Percentiles rank a stretch among this genome's conserved stretches.
phyloP scores from a whole-genome alignment of 2,113 vertebrate species.

The Zapornia atra region DNA sequence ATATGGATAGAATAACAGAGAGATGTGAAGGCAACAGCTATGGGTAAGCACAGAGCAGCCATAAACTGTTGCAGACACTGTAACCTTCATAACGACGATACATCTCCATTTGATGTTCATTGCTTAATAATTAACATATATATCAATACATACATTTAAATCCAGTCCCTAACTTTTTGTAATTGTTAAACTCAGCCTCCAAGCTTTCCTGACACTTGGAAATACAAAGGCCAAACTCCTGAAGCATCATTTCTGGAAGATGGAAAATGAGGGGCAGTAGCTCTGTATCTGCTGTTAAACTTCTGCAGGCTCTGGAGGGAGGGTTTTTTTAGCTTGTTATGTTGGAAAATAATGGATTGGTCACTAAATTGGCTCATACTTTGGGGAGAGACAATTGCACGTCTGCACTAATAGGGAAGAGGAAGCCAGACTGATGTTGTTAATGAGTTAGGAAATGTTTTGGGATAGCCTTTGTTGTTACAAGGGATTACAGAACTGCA shows the following conservation, averaged over 20 bases:
- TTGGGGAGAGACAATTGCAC: neutral
- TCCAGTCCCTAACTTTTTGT: neutral
- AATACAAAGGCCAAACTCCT: neutral
- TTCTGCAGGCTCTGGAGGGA: neutral
- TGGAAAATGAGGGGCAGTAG: neutral
- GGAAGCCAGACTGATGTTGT: neutral
- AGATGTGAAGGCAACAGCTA: neutral
- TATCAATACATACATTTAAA: neutral
- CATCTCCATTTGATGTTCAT: neutral
- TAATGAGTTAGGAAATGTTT: slow-evolving; percentile 29
- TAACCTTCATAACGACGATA: neutral
- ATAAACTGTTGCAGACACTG: neutral
- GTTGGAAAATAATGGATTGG: neutral
- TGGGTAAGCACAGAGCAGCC: neutral
- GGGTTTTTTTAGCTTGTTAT: neutral
- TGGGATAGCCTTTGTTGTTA: neutral
- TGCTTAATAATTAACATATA: neutral
- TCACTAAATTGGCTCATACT: neutral
- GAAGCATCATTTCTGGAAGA: neutral
- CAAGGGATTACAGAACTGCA: neutral
- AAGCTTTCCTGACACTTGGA: neutral
- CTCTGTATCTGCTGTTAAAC: neutral
- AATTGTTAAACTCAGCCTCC: neutral
- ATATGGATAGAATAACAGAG: neutral
- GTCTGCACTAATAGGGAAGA: neutral